Evolutionary conservation across 1,140 invertebrate genomes (phyloP).

Genomic region (Oedothorax gibbosus): DNA sequence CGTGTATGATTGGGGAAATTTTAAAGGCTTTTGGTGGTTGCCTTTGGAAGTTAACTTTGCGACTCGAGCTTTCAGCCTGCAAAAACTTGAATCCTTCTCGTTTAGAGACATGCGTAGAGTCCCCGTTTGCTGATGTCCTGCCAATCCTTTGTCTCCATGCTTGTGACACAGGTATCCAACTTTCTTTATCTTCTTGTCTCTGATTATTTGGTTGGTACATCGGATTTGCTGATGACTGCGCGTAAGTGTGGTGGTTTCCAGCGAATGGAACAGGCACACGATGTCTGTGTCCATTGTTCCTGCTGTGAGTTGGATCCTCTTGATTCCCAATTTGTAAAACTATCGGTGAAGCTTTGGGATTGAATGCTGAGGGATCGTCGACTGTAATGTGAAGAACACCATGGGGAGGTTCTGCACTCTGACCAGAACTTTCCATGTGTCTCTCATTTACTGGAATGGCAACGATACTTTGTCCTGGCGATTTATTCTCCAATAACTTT

Average conservation of each 20-base stretch:
- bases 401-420: slow-evolving; percentile 4
- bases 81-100: no score
- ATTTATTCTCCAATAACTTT: slow-evolving; percentile 10
- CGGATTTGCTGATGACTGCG: not conserved
- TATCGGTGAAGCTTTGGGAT: not conserved
- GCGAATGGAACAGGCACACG: not conserved
- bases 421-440: not conserved
- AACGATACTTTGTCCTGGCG: slow-evolving; percentile 1
- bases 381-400: slow-evolving; percentile 32
- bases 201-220: not conserved
- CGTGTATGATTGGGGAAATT: no score
- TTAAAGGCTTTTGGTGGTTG: no score
- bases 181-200: slow-evolving; percentile 16
- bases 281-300: not conserved
- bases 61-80: no score
- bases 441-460: slow-evolving; percentile 20
- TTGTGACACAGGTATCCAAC: slow-evolving; percentile 31
- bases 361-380: not conserved
- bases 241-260: not conserved
- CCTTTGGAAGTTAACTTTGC: no score
- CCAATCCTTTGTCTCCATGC: not conserved
- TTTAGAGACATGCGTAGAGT: not conserved
- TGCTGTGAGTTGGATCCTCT: not conserved
- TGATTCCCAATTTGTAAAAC: slow-evolving; percentile 4
- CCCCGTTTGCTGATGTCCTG: not conserved